phyloP scores from a whole-genome alignment of 2,888 invertebrate genomes.

The Labia minor region DNA sequence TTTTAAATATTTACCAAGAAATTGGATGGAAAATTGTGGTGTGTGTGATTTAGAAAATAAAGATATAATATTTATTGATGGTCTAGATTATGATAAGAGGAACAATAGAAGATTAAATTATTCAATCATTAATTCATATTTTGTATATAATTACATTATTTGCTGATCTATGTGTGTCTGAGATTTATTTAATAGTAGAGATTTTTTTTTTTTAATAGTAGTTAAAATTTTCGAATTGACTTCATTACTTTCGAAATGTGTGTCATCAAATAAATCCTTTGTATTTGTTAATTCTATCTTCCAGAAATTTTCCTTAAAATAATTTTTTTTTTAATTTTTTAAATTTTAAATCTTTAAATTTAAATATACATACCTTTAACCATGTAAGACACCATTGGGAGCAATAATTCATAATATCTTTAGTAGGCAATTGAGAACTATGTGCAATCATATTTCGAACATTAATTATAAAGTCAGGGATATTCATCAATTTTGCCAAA shows the following conservation, averaged over 20 bases:
- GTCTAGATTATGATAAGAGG: not conserved
- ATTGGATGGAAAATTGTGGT: not conserved
- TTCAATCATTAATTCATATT: not conserved
- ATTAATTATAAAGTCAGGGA: conserved; percentile 71
- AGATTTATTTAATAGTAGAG: not conserved
- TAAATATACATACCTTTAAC: not conserved
- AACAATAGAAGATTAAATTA: not conserved
- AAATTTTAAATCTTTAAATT: not conserved
- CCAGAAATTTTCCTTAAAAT: not conserved
- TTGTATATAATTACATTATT: not conserved
- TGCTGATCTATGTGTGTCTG: too few relatives aligned
- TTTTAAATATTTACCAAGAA: not conserved
- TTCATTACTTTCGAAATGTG: not conserved
- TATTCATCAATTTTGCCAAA: conserved; percentile 51
- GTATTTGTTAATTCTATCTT: not conserved
- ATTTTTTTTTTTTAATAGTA: too few relatives aligned
- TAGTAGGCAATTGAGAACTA: conserved; percentile 52
- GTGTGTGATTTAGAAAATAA: too few relatives aligned
- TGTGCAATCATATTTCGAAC: conserved; percentile 71
- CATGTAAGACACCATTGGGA: not conserved
- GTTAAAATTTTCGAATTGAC: not conserved
- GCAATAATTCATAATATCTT: not conserved
- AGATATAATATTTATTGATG: not conserved
- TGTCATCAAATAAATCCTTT: not conserved
- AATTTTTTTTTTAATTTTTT: too few relatives aligned